Evolutionary conservation across 35 echinoderm and acorn worm species (phyloP).

Genomic region (Diadema setosum): DNA sequence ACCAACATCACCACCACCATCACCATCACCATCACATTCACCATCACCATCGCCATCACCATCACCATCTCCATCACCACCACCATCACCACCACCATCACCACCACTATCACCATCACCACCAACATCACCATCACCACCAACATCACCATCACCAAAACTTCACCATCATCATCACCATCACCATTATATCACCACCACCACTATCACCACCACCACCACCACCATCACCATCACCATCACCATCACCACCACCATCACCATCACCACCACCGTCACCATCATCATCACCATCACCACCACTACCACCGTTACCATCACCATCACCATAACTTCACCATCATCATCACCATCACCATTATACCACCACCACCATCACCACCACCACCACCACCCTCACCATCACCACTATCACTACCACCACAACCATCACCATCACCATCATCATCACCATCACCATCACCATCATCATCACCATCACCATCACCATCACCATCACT

Average conservation of each 20-base stretch:
- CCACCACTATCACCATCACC: not conserved
- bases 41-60: not conserved
- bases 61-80: not conserved
- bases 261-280: too few relatives aligned
- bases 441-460: not conserved
- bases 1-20: not conserved
- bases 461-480: not conserved
- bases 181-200: not conserved
- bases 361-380: too few relatives aligned
- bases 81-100: not conserved
- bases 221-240: too few relatives aligned
- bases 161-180: not conserved
- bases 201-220: not conserved
- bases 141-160: not conserved
- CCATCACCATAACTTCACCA: too few relatives aligned
- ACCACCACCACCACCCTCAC: too few relatives aligned
- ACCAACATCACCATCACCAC: not conserved
- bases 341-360: too few relatives aligned
- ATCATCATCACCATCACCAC: too few relatives aligned
- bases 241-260: too few relatives aligned
- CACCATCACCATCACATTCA: not conserved
- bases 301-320: too few relatives aligned
- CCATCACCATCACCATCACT: not conserved
- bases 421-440: too few relatives aligned
- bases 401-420: too few relatives aligned